Evolutionary conservation across 2,888 invertebrate genomes (phyloP).

Genomic region (Cybosia mesomella): DNA sequence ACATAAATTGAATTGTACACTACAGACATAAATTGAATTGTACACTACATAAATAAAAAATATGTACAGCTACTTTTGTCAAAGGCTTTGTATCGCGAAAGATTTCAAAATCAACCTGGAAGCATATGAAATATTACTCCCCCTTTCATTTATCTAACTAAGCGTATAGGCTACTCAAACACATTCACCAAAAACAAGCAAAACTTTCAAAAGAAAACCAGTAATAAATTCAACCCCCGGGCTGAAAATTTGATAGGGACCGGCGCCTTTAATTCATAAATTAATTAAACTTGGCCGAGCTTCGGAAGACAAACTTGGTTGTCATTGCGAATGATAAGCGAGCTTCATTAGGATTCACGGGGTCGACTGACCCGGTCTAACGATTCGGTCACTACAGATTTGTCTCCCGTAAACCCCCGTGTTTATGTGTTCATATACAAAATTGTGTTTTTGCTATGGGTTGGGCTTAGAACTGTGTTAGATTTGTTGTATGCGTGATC

Average conservation of each 20-base stretch:
- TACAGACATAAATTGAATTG: too few species aligned
- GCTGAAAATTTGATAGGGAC: constrained; percentile 70
- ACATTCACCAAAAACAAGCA: constrained; percentile 1
- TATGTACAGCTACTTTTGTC: too few species aligned
- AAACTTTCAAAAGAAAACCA: constrained; percentile 19
- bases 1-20: too few species aligned
- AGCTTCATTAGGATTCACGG: constrained; percentile 73
- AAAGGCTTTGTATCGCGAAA: too few species aligned
- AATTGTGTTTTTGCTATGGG: constrained; percentile 19
- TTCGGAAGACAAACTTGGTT: constrained; percentile 63
- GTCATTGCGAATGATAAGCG: constrained; percentile 81
- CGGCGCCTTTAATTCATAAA: constrained; percentile 78
- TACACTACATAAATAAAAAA: too few species aligned
- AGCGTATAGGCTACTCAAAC: not conserved
- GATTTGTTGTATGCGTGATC: not conserved
- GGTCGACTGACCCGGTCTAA: constrained; percentile 60
- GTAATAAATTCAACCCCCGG: constrained; percentile 46
- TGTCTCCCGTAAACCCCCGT: constrained; percentile 68
- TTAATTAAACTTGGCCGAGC: constrained; percentile 77
- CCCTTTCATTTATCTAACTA: not conserved
- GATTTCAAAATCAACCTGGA: not conserved
- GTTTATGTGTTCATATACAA: constrained; percentile 44
- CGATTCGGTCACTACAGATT: constrained; percentile 76
- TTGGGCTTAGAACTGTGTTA: constrained; percentile 9
- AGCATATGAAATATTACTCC: not conserved